Evolutionary conservation across 1,140 invertebrate genomes (phyloP), one percentile per base, ranked within the genome.

Genomic region (Drosophila takahashii): DNA sequence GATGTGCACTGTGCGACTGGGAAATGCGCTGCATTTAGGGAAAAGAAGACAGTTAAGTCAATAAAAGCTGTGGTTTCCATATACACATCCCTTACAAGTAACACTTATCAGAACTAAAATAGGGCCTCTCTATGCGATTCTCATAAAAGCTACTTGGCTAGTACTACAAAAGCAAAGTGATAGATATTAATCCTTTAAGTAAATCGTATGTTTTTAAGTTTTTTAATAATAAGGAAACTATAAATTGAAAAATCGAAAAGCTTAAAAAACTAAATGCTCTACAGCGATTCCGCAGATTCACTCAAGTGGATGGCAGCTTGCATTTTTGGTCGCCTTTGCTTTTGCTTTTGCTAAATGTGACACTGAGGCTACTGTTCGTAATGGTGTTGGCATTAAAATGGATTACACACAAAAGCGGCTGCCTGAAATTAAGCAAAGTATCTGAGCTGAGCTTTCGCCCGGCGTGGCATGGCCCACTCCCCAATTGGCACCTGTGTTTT

Each of bases 371-470:
- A 89, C 85, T 89, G 84, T 89, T 89, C 80, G 85, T 90, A 89
- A 87, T 87, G 84, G 84, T 89, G 84, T 89, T 89, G 84, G 84
- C 84, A 89, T 89, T 89, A 90, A 89, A 89, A 89, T 89, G 84
- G 84, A 89, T 89, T 89, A 89, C 84, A 89, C 73, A 89, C 77
- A 69, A 77, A 73, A 81, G 67, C 83, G 66, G 74, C 83, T 81
- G 83, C 59, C 54, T 78, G 69, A 81, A 79, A 76, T 67, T 50
- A 67, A 51, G 44, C 59, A 26, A 26, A 50, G 34, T 65, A 65
- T 44, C 56, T 59, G 53, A 76, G 50, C 56, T 77, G 53, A 70
- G 58, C 74, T 77, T 77, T 70, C 64, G 70, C 77, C 71, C 41
- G 44, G 53, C 51, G n/a, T 60, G 69, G 53, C 51, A 10, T 60